phyloP scores from a whole-genome alignment of 2,888 invertebrate species.

The Diloba caeruleocephala region DNA sequence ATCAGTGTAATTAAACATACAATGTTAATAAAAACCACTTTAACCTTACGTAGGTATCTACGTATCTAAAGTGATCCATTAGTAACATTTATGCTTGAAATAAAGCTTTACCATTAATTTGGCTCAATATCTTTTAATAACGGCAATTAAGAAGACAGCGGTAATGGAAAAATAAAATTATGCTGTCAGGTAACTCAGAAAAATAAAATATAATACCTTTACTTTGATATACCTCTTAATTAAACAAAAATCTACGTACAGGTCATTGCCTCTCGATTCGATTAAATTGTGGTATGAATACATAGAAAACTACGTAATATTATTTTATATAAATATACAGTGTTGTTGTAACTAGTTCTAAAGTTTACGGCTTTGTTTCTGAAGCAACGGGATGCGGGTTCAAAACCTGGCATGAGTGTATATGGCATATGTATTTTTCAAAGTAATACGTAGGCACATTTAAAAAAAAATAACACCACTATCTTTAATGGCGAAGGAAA shows the following conservation, averaged over 20 bases:
- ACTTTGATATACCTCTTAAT: constrained; percentile 43
- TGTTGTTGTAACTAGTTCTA: no score
- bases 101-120: constrained; percentile 55
- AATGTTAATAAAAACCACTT: constrained; percentile 28
- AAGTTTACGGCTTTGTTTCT: no score
- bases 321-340: no score
- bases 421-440: no score
- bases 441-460: no score
- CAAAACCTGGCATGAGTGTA: no score
- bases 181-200: constrained; percentile 60
- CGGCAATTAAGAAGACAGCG: constrained; percentile 67
- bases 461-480: no score
- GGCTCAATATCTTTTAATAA: constrained; percentile 64
- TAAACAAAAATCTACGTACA: constrained; percentile 31
- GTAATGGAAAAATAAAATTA: constrained; percentile 72
- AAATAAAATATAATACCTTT: constrained; percentile 52
- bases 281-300: neutral
- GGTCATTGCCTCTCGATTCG: constrained; percentile 9
- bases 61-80: constrained; percentile 64
- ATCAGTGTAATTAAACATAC: constrained; percentile 12
- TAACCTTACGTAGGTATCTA: constrained; percentile 15
- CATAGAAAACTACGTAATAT: neutral
- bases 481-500: no score
- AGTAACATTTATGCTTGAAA: constrained; percentile 52
- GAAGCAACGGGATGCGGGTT: no score